Evolutionary conservation across 2,113 vertebrate species (phyloP).

Genomic region (Archocentrus centrarchus): DNA sequence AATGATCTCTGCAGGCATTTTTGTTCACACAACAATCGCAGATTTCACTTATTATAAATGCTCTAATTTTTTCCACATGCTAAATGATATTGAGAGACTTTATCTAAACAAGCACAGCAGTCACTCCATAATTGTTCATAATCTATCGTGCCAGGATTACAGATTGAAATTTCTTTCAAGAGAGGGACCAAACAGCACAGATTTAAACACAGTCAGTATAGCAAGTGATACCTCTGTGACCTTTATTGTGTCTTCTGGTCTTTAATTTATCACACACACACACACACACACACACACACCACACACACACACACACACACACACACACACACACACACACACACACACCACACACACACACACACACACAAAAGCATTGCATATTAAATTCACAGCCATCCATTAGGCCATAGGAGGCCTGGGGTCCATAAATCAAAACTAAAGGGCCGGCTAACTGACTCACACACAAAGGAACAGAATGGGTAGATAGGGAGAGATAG

Average conservation of each 20-base stretch:
- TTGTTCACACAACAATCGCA: conserved; percentile 14
- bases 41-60: conserved; percentile 22
- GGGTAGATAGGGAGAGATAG: not conserved
- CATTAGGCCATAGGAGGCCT: conserved; percentile 63
- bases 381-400: conserved; percentile 74
- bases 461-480: conserved; percentile 53
- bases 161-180: conserved; percentile 34
- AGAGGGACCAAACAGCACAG: not conserved
- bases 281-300: not conserved
- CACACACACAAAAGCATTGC: conserved; percentile 35
- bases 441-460: conserved; percentile 69
- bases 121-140: conserved; percentile 46
- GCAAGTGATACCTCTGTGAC: conserved; percentile 54
- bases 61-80: conserved; percentile 43
- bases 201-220: conserved; percentile 24
- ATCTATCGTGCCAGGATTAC: conserved; percentile 44
- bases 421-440: conserved; percentile 74
- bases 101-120: conserved; percentile 29
- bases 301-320: conserved; percentile 31
- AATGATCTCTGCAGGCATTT: conserved; percentile 10
- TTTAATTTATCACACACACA: conserved; percentile 68
- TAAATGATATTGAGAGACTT: not conserved
- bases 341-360: too few species aligned
- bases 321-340: too few species aligned
- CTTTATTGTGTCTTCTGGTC: conserved; percentile 65